Evolutionary conservation across 2,113 vertebrate genomes (phyloP).

Genomic region (Podocnemis expansa): DNA sequence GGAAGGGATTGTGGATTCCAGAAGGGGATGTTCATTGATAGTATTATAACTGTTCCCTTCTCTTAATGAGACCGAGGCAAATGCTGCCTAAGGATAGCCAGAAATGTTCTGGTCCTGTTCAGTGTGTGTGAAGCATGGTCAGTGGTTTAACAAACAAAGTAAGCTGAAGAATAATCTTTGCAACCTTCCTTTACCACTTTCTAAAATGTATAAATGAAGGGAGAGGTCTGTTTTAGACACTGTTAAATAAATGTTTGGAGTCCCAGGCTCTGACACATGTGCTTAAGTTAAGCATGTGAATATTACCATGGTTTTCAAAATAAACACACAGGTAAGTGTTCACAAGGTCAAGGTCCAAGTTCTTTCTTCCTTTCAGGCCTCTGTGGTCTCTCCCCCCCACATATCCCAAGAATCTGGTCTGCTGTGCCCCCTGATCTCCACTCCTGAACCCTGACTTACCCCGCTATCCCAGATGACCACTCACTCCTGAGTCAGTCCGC

Average conservation of each 20-base stretch:
- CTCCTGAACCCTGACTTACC: too few relatives aligned
- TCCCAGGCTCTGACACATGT: background rate
- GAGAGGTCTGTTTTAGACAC: background rate
- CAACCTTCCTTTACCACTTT: slow-evolving; percentile 27
- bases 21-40: background rate
- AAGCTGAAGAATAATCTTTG: slow-evolving; percentile 60
- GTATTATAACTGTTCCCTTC: background rate
- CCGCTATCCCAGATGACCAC: too few relatives aligned
- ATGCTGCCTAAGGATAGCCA: slow-evolving; percentile 31
- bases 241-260: background rate
- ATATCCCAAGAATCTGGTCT: too few relatives aligned
- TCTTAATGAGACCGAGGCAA: background rate
- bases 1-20: background rate
- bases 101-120: slow-evolving; percentile 26
- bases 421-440: too few relatives aligned
- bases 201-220: background rate
- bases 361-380: background rate
- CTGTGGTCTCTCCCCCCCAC: too few relatives aligned
- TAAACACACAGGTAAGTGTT: fast-evolving
- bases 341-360: background rate
- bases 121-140: slow-evolving; percentile 44
- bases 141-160: slow-evolving; percentile 55
- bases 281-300: background rate
- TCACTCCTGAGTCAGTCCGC: too few relatives aligned
- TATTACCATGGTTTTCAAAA: background rate